Evolutionary conservation across 2,113 vertebrate species (phyloP).

Genomic region (Bubo scandiacus): DNA sequence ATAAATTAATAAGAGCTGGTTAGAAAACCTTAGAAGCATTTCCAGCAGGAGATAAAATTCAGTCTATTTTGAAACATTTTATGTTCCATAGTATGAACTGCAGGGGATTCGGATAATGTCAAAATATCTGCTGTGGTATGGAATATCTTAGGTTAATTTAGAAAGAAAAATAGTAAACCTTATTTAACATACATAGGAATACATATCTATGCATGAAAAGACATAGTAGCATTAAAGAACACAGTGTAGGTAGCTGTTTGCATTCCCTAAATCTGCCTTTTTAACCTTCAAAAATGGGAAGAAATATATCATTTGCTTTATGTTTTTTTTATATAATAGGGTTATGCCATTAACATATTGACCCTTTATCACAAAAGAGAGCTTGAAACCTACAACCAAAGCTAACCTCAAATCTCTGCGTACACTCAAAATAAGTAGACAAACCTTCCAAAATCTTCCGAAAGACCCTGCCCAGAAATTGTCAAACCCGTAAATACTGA

Average conservation of each 20-base stretch:
- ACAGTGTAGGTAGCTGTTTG: not conserved
- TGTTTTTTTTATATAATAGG: not conserved
- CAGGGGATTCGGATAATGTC: not conserved
- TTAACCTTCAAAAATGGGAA: not conserved
- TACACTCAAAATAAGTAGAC: not conserved
- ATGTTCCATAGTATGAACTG: not conserved
- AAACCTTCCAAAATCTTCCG: not conserved
- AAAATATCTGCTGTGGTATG: not conserved
- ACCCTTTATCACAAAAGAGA: not conserved
- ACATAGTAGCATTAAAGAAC: not conserved
- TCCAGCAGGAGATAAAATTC: not conserved
- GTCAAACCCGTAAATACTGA: not conserved
- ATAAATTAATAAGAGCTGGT: not conserved
- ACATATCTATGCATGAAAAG: not conserved
- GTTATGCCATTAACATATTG: not conserved
- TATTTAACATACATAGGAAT: not conserved
- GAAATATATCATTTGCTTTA: fast-evolving
- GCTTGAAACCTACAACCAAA: not conserved
- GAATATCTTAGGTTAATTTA: not conserved
- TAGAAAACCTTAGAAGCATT: constrained; percentile 16
- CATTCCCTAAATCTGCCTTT: not conserved
- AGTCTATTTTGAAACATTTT: not conserved
- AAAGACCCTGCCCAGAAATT: not conserved
- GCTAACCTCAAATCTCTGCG: not conserved
- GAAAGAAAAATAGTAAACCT: not conserved